Percentiles rank a stretch among this genome's conserved stretches.
Conservation (phyloP, 2,797 vertebrate genomes). For the Anolis apletophallus region DNA sequence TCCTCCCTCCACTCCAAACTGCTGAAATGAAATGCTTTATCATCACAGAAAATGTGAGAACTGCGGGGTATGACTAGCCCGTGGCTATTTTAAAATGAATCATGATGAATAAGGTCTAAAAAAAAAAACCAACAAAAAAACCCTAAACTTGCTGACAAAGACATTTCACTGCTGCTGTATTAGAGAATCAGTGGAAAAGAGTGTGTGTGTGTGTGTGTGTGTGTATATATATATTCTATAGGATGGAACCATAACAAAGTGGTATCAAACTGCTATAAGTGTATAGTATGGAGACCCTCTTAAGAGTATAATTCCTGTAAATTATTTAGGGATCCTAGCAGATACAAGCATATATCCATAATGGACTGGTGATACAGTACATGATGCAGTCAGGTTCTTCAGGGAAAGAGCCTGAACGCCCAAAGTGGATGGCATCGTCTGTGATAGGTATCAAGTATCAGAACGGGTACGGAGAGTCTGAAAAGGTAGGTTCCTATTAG, state of each 20-base stretch:
- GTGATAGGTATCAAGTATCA: background rate
- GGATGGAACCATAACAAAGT: no score
- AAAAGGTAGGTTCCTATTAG: background rate
- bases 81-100: conserved; percentile 70
- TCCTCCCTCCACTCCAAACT: conserved; percentile 36
- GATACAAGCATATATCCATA: background rate
- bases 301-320: background rate
- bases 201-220: no score
- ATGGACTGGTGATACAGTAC: background rate
- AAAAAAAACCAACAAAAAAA: conserved; percentile 21
- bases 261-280: no score
- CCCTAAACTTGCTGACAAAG: conserved; percentile 50
- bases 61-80: conserved; percentile 71
- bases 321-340: background rate
- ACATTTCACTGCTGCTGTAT: conserved; percentile 19
- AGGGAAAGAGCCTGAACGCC: background rate
- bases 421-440: background rate
- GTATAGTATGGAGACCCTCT: no score
- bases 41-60: conserved; percentile 64
- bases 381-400: background rate
- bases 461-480: no score
- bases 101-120: conserved; percentile 71
- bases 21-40: conserved; percentile 73
- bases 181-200: conserved; percentile 48
- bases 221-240: no score